Base-by-base conservation (phyloP, 2,888 invertebrate genomes). In the Helicoverpa assulta region DNA sequence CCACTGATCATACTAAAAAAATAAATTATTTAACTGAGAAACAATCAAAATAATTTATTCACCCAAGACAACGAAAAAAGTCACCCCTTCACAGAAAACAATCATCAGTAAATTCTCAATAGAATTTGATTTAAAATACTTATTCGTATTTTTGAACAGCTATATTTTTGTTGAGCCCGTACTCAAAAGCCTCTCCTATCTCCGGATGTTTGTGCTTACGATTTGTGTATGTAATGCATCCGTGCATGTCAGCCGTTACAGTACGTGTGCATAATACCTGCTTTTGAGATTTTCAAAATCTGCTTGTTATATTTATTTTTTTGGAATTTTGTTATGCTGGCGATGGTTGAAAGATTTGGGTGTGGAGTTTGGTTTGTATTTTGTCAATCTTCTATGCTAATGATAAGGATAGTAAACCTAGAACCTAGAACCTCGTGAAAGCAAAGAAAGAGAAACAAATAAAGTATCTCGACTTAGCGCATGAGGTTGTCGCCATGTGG, bases 201-300 rank as follows among this genome's bases (percentile, higher is more conserved):
- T 21, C 21, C 21, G 60, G 76, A 73, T 76, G 56, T 76, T 57
- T 57, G 29, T 40, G 60, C 53, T 76, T 50, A 69, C 56, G 60
- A 61, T 68, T 76, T 76, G 76, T 69, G 60, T 57, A 50, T 16
- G 40, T 56, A 69, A 75, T 76, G 53, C 57, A 69, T 61, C 57
- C 56, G 47, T 61, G 21, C 7, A 16, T 40, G 47, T 53, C 52
- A 57, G 56, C 2, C 19, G 37, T 75, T 18, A 29, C 51, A 57
- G 55, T 53, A 21, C 16, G 5, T 47, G 29, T 18, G 12, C 21
- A 47, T 47, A 68, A 52, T 59, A 52, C 16, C 21, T 59, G 40
- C 16, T 18, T n/a, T 5, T 47, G 47, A 47, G n/a, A 47, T 47
- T 47, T n/a, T 16, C 6, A 47, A 47, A n/a, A 47, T 47, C 5